Percentiles rank a stretch among this genome's conserved stretches.
phyloP scores from a whole-genome alignment of 2,888 invertebrate genomes.

The Limnephilus auricula region DNA sequence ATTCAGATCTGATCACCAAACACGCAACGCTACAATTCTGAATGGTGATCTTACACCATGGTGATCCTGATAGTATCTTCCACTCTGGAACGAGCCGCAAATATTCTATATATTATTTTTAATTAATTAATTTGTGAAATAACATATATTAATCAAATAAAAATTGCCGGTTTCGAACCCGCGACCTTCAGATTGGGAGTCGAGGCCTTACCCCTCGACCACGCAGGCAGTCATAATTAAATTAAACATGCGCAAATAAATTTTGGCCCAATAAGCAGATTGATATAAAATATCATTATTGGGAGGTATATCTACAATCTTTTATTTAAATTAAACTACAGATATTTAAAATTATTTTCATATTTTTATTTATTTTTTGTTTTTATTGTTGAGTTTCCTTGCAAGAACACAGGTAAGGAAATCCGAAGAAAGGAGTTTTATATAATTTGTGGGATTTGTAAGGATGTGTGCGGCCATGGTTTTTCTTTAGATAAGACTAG shows the following conservation, averaged over 20 bases:
- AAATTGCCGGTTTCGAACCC: too few relatives aligned
- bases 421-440: constrained; percentile 51
- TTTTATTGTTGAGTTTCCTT: constrained; percentile 62
- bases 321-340: neutral
- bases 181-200: too few relatives aligned
- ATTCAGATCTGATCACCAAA: too few relatives aligned
- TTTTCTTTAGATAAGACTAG: constrained; percentile 59
- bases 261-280: neutral
- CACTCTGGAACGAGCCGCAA: too few relatives aligned
- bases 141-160: too few relatives aligned
- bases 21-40: too few relatives aligned
- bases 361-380: constrained; percentile 60
- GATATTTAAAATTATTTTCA: constrained; percentile 51
- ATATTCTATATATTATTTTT: too few relatives aligned
- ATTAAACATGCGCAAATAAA: neutral
- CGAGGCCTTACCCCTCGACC: too few relatives aligned
- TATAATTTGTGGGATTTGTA: constrained; percentile 7
- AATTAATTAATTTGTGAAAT: too few relatives aligned
- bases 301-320: neutral
- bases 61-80: too few relatives aligned
- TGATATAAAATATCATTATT: neutral
- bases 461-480: constrained; percentile 51
- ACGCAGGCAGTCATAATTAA: too few relatives aligned
- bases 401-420: constrained; percentile 54
- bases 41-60: too few relatives aligned